These are phyloP conservation scores for Aphodius granarius DNA, from an alignment of 2,888 invertebrate genomes.

Conservation along the genomic window DNA sequence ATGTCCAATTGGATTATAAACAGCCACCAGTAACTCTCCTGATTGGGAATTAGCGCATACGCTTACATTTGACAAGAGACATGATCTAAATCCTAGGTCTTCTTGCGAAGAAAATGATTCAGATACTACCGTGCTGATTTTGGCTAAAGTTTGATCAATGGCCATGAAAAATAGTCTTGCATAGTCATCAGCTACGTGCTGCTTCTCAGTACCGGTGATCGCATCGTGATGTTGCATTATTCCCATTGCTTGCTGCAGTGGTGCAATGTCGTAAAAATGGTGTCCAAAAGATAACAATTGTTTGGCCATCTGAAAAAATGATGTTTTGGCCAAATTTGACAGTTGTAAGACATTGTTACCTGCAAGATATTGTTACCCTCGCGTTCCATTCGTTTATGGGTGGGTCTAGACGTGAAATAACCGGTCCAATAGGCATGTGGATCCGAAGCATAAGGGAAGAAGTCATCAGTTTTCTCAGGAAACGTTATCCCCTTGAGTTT, in stretches of 20 bases:
- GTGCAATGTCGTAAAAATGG: slow-evolving; percentile 56
- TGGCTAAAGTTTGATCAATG: slow-evolving; percentile 30
- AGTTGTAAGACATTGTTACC: slow-evolving; percentile 49
- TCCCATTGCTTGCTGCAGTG: slow-evolving; percentile 71
- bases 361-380: slow-evolving; percentile 76
- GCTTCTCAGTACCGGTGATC: slow-evolving; percentile 47
- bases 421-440: slow-evolving; percentile 93
- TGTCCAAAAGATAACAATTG: slow-evolving; percentile 59
- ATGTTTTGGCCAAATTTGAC: not conserved
- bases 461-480: slow-evolving; percentile 79
- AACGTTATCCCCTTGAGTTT: slow-evolving; percentile 65
- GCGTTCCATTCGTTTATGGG: slow-evolving; percentile 76
- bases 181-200: slow-evolving; percentile 66
- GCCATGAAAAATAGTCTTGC: slow-evolving; percentile 53
- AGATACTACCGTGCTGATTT: slow-evolving; percentile 35
- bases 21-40: slow-evolving; percentile 56
- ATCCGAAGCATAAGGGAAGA: slow-evolving; percentile 89
- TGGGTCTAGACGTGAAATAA: slow-evolving; percentile 81
- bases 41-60: slow-evolving; percentile 59
- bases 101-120: slow-evolving; percentile 20
- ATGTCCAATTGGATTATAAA: slow-evolving; percentile 73
- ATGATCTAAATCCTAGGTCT: slow-evolving; percentile 50
- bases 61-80: slow-evolving; percentile 64
- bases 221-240: slow-evolving; percentile 90
- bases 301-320: slow-evolving; percentile 62